Conservation (phyloP, 2,113 vertebrate species). For the Prolemur simus region DNA sequence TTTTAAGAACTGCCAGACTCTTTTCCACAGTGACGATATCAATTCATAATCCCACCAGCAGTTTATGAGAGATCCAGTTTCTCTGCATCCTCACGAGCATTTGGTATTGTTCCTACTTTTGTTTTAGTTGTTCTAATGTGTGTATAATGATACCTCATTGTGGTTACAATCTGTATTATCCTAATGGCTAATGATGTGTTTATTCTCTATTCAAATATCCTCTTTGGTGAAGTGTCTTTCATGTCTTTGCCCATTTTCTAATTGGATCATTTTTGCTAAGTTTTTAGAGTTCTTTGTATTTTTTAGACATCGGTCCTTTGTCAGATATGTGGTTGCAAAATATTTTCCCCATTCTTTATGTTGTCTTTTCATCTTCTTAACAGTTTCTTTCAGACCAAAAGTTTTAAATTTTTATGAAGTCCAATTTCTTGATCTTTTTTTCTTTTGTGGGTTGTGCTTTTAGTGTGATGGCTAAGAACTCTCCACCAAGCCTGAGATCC, state of each 20-base stretch:
- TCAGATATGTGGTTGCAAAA: neutral
- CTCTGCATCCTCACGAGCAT: neutral
- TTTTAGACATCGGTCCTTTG: neutral
- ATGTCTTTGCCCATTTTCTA: neutral
- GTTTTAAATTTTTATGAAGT: neutral
- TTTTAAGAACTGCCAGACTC: neutral
- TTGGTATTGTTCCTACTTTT: neutral
- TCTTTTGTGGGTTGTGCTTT: neutral
- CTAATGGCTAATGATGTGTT: neutral
- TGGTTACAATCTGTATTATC: neutral
- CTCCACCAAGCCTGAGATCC: neutral
- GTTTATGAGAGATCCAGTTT: neutral
- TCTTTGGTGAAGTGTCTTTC: neutral
- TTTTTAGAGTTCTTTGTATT: neutral
- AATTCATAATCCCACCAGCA: neutral
- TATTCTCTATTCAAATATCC: neutral
- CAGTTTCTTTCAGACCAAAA: neutral
- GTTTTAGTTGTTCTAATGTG: too few relatives aligned
- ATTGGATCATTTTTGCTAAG: neutral
- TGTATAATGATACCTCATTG: rapidly evolving
- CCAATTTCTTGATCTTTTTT: neutral
- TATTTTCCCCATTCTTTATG: neutral
- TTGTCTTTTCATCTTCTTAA: neutral
- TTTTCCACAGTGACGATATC: neutral
- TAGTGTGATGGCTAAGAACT: neutral